Evolutionary conservation across 2,888 invertebrate genomes (phyloP).

Genomic region (Leptinotarsa tumamoca): DNA sequence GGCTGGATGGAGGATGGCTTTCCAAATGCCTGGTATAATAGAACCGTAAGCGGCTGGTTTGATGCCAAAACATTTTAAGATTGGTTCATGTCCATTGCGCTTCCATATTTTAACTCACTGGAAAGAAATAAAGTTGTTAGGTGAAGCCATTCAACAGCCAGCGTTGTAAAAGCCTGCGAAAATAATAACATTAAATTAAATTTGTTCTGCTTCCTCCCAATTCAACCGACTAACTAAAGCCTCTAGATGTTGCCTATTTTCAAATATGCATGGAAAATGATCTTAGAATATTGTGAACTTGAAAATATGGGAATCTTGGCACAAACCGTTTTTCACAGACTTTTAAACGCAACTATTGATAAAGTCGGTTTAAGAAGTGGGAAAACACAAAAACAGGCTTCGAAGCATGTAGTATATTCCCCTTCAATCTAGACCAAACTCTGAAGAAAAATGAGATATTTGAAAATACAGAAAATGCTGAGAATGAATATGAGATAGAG

Average conservation of each 20-base stretch:
- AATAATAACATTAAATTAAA: constrained; percentile 46
- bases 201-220: constrained; percentile 43
- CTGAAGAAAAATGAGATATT: constrained; percentile 27
- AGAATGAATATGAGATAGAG: background rate
- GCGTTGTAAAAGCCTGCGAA: constrained; percentile 49
- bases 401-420: constrained; percentile 24
- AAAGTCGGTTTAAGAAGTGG: constrained; percentile 17
- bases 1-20: constrained; percentile 38
- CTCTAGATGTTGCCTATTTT: constrained; percentile 49
- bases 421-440: constrained; percentile 27
- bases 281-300: too few relatives aligned
- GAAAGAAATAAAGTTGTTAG: constrained; percentile 52
- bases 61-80: constrained; percentile 3
- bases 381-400: background rate
- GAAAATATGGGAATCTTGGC: constrained; percentile 33
- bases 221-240: constrained; percentile 46
- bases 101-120: constrained; percentile 26
- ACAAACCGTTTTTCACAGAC: constrained; percentile 32
- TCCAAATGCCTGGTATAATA: constrained; percentile 33
- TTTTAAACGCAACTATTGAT: constrained; percentile 39
- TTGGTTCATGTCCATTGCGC: constrained; percentile 12
- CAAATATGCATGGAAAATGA: background rate
- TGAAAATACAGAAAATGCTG: constrained; percentile 26
- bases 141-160: constrained; percentile 50
- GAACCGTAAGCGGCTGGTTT: constrained; percentile 26